A percentile compares a stretch with the other conserved stretches of the same genome.
Evolutionary conservation across 2,797 vertebrate species (phyloP).

Genomic region (Siniperca undulata): DNA sequence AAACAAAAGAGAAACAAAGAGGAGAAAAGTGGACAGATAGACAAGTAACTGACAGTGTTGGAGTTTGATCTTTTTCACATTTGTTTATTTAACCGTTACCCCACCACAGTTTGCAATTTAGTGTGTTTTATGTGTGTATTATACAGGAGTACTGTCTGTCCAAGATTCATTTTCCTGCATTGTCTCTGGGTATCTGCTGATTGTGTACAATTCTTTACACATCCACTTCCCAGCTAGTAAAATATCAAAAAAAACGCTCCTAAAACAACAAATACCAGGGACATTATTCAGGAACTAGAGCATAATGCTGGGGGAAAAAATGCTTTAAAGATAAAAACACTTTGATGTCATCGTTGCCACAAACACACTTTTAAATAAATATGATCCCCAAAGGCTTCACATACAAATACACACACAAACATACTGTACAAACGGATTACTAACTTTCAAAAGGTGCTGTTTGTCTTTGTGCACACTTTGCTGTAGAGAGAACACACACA

Average conservation of each 20-base stretch:
- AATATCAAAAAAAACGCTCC: no score
- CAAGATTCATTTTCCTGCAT: background rate
- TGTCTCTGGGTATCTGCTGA: background rate
- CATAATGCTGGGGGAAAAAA: no score
- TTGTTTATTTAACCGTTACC: background rate
- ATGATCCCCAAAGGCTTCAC: background rate
- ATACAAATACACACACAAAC: background rate
- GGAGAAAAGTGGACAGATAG: background rate
- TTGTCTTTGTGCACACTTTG: background rate
- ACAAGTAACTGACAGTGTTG: background rate
- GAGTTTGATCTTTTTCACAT: background rate
- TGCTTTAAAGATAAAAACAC: background rate
- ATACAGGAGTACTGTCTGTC: background rate
- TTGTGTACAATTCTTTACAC: background rate
- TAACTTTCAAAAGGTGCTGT: slow-evolving; percentile 3
- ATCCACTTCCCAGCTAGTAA: slow-evolving; percentile 18
- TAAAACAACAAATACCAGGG: background rate
- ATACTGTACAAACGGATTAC: background rate
- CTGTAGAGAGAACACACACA: background rate
- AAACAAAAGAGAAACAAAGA: background rate
- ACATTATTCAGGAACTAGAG: no score
- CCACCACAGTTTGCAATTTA: background rate
- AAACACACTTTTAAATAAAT: background rate
- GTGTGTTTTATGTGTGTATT: background rate
- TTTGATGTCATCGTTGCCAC: background rate